Conservation (phyloP, 2,888 invertebrate species). For the Glaucopsyche alexis region DNA sequence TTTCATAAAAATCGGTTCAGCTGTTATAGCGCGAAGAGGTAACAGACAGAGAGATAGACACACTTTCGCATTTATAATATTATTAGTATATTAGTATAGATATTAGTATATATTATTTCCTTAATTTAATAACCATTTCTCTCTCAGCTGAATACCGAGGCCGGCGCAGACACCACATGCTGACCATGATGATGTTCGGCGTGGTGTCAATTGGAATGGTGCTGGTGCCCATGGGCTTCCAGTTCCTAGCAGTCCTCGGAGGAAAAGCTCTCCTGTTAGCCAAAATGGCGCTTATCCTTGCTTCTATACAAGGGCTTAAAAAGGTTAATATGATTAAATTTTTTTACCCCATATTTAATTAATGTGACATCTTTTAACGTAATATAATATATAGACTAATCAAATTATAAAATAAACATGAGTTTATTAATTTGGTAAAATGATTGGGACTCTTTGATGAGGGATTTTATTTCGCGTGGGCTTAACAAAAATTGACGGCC, state of each 20-base stretch:
- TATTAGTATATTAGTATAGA: too few species aligned
- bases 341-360: neutral
- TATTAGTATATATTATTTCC: too few species aligned
- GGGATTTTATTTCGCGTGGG: conserved; percentile 8
- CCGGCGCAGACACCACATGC: conserved; percentile 83
- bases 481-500: conserved; percentile 6
- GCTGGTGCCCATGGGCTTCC: conserved; percentile 90
- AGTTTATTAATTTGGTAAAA: conserved; percentile 11
- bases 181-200: conserved; percentile 89
- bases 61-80: too few species aligned
- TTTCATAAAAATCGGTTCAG: too few species aligned
- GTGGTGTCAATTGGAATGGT: conserved; percentile 87
- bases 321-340: conserved; percentile 69
- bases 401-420: conserved; percentile 3
- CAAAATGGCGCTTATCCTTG: conserved; percentile 89
- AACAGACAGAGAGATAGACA: too few species aligned
- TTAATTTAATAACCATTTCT: neutral
- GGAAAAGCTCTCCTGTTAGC: conserved; percentile 89
- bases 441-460: neutral
- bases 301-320: conserved; percentile 89
- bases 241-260: conserved; percentile 89
- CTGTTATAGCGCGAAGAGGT: too few species aligned
- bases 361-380: neutral
- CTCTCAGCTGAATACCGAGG: conserved; percentile 72
- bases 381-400: neutral